phyloP scores from a whole-genome alignment of 2,113 vertebrate species.

The Blennius ocellaris region DNA sequence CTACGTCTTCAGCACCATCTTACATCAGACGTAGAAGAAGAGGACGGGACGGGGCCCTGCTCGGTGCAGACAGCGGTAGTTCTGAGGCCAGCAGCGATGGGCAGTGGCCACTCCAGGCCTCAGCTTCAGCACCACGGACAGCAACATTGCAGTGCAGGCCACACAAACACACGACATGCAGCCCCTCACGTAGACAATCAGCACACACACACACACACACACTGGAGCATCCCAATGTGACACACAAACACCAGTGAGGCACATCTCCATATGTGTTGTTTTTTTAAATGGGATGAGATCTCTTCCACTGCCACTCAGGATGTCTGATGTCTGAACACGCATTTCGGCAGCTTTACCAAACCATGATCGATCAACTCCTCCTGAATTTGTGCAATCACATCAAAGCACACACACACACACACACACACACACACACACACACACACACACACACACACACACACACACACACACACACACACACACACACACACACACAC shows the following conservation, averaged over 20 bases:
- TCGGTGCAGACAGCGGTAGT: constrained; percentile 43
- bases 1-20: constrained; percentile 43
- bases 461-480: background rate
- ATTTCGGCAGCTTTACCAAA: constrained; percentile 53
- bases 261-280: background rate
- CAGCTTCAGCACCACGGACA: constrained; percentile 76
- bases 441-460: constrained; percentile 9
- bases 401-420: constrained; percentile 16
- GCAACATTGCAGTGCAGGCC: constrained; percentile 72
- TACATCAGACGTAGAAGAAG: constrained; percentile 16
- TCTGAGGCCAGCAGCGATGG: constrained; percentile 44
- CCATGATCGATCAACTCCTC: constrained; percentile 70
- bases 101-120: constrained; percentile 73
- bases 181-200: constrained; percentile 19
- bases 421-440: background rate
- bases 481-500: background rate
- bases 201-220: constrained; percentile 28
- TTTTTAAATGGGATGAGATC: constrained; percentile 17
- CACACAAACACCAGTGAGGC: constrained; percentile 14
- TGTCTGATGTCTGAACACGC: constrained; percentile 66
- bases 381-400: constrained; percentile 63
- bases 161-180: constrained; percentile 52
- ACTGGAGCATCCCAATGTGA: constrained; percentile 32
- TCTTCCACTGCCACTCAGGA: constrained; percentile 42
- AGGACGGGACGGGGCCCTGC: constrained; percentile 36